Conservation (phyloP, 2,113 vertebrate genomes). For the Aviceda subcristata region DNA sequence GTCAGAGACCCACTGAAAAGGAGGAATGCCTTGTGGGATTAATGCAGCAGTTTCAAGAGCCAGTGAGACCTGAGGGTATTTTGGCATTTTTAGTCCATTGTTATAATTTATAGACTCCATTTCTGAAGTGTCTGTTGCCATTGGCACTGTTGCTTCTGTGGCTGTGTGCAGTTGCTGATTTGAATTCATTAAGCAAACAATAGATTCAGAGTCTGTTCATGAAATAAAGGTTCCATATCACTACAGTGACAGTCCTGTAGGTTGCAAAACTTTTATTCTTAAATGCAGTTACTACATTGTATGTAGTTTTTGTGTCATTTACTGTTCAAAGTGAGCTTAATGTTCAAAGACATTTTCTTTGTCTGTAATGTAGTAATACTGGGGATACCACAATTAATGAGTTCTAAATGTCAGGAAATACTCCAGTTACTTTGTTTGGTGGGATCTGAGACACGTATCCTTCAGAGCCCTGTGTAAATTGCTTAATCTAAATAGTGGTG, state of each 20-base stretch:
- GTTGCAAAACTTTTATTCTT: slow-evolving; percentile 3
- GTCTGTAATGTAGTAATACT: neutral
- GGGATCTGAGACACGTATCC: neutral
- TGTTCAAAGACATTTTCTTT: neutral
- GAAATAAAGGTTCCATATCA: neutral
- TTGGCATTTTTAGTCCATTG: neutral
- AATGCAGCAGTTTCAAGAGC: neutral
- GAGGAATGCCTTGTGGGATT: neutral
- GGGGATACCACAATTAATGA: neutral
- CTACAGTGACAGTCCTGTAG: neutral
- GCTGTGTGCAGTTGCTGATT: neutral
- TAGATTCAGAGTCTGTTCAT: neutral
- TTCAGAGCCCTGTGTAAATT: neutral
- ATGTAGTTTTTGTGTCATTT: neutral
- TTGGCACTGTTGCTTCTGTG: neutral
- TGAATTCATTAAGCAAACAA: neutral
- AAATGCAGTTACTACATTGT: neutral
- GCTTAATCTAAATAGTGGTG: neutral
- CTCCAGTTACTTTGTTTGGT: neutral
- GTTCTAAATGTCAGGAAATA: neutral
- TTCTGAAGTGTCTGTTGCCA: neutral
- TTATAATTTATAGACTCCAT: neutral
- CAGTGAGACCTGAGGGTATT: neutral
- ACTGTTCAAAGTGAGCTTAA: neutral
- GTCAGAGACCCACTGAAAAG: neutral